Conservation (phyloP, 1,140 invertebrate species). For the Drosophila gunungcola region DNA sequence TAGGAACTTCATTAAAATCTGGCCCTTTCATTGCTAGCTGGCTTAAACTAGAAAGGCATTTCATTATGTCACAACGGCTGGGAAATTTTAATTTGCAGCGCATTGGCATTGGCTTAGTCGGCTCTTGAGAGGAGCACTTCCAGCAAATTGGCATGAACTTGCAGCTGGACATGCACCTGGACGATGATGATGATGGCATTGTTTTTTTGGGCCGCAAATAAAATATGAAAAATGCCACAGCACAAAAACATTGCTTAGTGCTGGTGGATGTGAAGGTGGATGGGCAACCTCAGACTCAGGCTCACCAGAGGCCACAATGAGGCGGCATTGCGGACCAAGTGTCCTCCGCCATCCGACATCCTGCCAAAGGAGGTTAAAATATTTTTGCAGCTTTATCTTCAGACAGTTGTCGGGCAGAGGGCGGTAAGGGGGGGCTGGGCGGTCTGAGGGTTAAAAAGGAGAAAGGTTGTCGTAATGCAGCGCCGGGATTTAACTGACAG, state of each 20-base stretch:
- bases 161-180: constrained; percentile 7
- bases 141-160: constrained; percentile 59
- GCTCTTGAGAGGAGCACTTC: constrained; percentile 17
- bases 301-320: constrained; percentile 28
- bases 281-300: neutral
- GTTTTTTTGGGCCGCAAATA: constrained; percentile 59
- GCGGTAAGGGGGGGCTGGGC: neutral
- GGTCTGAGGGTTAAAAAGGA: neutral
- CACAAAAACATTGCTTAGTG: constrained; percentile 75
- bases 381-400: constrained; percentile 84
- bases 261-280: constrained; percentile 38
- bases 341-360: constrained; percentile 57
- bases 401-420: constrained; percentile 59
- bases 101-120: constrained; percentile 69
- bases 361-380: constrained; percentile 82
- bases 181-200: neutral
- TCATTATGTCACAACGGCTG: constrained; percentile 65
- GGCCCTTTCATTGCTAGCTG: constrained; percentile 53
- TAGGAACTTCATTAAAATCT: constrained; percentile 68
- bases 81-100: constrained; percentile 77
- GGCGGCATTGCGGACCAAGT: constrained; percentile 16
- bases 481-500: constrained; percentile 79
- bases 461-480: constrained; percentile 66
- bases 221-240: constrained; percentile 63
- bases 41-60: constrained; percentile 59